Evolutionary conservation across 2,888 invertebrate species (phyloP), one percentile per base, ranked within the genome.

Genomic region (Pachymerium ferrugineum): DNA sequence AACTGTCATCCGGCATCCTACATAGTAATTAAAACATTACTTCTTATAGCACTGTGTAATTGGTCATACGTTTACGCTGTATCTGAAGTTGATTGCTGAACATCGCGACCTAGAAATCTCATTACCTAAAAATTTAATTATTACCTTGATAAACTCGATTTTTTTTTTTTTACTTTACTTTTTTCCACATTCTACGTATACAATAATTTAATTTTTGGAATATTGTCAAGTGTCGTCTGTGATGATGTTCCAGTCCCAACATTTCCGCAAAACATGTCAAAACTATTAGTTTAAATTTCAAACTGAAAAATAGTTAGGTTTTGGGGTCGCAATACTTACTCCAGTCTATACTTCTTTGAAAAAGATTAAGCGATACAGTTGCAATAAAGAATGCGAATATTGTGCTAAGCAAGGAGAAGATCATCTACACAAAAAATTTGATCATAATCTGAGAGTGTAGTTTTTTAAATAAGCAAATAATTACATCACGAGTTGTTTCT

Each of bases 1-100:
- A 97, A 81, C 95, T 96, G 76, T 94, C 85, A 4, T 91, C 89
- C 88, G 90, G 79, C 70, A 82, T 70, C 8, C 31, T 70, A 16
- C 3, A 33, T 68, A 14, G 14, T 14, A 67, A 16, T 8, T 68
- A n/a, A 30, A 8, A 28, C 4, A 25, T 4, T 67, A 29, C 4
- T 10, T 10, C 10, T 19, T 16, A 28, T 14, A 8, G 16, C 16
- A 54, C 5, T 8, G 22, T 19, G 54, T 35, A 16, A 54, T 54
- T 54, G 6, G 16, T 16, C 54, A 54, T 22, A 8, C 4, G 14
- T 6, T 68, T 14, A 68, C 68, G 68, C 68, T 5, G 68, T 68
- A 28, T 68, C 68, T 31, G 68, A 68, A n/a, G 68, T 68, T 4
- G 68, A 31, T 4, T 68, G 30, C 16, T 29, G 14, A n/a, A 68